These are phyloP conservation scores for Euzophera pinguis DNA, from an alignment of 2,888 invertebrate genomes.

Conservation along the genomic window DNA sequence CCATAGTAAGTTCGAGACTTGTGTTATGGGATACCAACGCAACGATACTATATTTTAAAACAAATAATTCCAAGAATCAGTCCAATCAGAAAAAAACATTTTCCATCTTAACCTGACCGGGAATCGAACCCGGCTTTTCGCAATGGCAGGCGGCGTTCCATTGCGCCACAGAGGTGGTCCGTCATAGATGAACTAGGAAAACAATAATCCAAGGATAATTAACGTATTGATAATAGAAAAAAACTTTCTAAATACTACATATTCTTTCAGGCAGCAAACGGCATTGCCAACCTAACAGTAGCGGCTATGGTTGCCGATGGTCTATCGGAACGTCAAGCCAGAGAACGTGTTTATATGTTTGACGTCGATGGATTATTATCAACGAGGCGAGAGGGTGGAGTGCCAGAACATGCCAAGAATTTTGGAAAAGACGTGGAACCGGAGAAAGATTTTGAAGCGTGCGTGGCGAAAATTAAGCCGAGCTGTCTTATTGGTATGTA, in stretches of 20 bases:
- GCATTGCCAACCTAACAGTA: constrained; percentile 94
- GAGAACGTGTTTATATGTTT: constrained; percentile 95
- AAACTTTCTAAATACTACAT: neutral
- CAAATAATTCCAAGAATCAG: no score
- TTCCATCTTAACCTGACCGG: no score
- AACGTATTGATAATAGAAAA: no score
- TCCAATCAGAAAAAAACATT: no score
- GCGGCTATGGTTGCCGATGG: constrained; percentile 91
- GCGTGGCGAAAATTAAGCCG: constrained; percentile 92
- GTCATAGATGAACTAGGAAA: no score
- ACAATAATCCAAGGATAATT: no score
- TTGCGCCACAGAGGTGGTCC: no score
- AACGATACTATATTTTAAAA: no score
- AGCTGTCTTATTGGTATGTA: constrained; percentile 90
- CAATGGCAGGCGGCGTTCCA: no score
- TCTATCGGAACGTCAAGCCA: constrained; percentile 84
- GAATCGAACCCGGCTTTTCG: no score
- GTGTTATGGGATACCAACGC: no score
- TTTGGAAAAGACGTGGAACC: constrained; percentile 90
- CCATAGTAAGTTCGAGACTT: no score
- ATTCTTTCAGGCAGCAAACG: constrained; percentile 87
- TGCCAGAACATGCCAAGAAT: constrained; percentile 84
- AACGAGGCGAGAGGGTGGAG: constrained; percentile 80
- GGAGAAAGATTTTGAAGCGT: constrained; percentile 87
- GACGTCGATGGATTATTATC: constrained; percentile 95